Conservation (phyloP, 1,140 invertebrate species). For the Laupala kohalensis region DNA sequence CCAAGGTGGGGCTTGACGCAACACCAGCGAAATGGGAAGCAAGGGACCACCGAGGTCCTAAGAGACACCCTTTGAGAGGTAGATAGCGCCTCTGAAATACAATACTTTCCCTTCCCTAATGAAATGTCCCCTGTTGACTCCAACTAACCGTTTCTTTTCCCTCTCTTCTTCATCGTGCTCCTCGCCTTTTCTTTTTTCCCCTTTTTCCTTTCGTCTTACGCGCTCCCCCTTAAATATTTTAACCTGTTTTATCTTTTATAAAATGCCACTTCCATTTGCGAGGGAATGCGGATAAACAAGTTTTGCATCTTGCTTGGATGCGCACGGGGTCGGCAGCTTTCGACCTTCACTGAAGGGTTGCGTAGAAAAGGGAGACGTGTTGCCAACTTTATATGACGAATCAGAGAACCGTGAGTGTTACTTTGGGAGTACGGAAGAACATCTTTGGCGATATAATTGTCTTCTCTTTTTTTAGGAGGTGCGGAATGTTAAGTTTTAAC, state of each 20-base stretch:
- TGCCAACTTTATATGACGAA: neutral
- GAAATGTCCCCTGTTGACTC: neutral
- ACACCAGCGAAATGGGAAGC: neutral
- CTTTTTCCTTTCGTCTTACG: neutral
- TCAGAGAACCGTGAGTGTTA: neutral
- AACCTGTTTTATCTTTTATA: neutral
- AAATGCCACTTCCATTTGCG: neutral
- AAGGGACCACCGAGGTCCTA: neutral
- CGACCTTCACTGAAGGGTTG: neutral
- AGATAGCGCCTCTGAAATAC: neutral
- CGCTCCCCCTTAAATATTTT: neutral
- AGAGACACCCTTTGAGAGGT: neutral
- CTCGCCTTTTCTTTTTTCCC: too few species aligned
- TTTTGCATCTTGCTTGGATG: neutral
- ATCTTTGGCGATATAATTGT: neutral
- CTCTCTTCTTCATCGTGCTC: too few species aligned
- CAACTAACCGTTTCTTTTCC: neutral
- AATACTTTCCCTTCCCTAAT: neutral
- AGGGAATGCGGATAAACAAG: neutral
- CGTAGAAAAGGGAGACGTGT: too few species aligned
- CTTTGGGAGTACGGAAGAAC: neutral
- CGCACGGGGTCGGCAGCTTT: neutral
- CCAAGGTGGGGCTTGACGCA: too few species aligned
- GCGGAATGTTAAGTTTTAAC: neutral
- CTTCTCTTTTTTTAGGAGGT: neutral